Base-by-base conservation (phyloP, 2,797 vertebrate species). In the Apogon talboti region DNA sequence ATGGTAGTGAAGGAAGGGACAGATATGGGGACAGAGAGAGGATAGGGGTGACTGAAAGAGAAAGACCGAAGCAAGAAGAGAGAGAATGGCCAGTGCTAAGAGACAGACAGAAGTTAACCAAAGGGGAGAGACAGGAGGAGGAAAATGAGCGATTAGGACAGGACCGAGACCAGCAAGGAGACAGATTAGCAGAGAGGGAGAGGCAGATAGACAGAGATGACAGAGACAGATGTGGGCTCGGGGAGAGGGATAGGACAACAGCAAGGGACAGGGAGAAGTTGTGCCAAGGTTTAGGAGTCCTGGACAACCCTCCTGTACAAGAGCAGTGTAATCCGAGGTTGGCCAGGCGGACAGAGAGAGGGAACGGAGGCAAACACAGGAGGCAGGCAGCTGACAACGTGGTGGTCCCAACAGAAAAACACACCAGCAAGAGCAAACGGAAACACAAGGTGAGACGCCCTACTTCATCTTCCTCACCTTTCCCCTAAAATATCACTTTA, bases 401-500 rank as follows among this genome's bases (percentile, higher is more conserved):
- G 44, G 50, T 87, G 42, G 82, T 67, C 43, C 78, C 90, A 9
- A 74, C 82, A 3, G 96, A 98, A 69, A 99, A 96, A 86, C 89
- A 93, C 38, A 61, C 91, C 74, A 93, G 92, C 71, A 99, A 96
- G 89, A 95, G 92, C 76, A 99, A 97, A 89, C 94, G 97, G 85
- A 99, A 97, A 94, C 95, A 97, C 92, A 99, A 98, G 96, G 97
- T 96, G 89, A 86, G 90, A 54, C 3, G 19, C 19, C 19, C 19
- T 0, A 0, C 15, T 3, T 7, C 7, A 18, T 51, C 16, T 28
- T 28, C 43, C 35, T 35, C 47, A 21, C 19, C 19, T 21, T 21
- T 21, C 19, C 3, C 2, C 14, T 28, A 4, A 14, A 49, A 28
- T 13, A 3, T 16, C 11, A 7, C 16, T 55, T 37, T 30, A 12